Percentiles rank a stretch among this genome's conserved stretches.
These are phyloP conservation scores for Cryptoprocta ferox DNA, from an alignment of 2,797 vertebrate species.

Conservation along the genomic window DNA sequence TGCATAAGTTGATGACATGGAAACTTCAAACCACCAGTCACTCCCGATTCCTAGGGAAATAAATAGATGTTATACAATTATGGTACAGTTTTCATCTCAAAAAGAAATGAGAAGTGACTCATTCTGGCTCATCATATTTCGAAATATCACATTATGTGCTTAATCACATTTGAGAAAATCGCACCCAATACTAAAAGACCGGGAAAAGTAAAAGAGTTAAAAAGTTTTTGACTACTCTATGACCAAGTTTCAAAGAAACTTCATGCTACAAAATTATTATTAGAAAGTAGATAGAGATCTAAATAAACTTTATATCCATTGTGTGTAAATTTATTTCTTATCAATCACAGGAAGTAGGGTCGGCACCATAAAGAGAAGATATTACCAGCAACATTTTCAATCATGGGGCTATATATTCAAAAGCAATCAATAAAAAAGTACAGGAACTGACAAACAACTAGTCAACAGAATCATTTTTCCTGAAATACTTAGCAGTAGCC, in stretches of 20 bases:
- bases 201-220: not conserved
- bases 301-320: constrained; percentile 85
- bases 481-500: constrained; percentile 95
- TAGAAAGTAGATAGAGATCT: constrained; percentile 81
- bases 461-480: constrained; percentile 94
- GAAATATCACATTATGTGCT: constrained; percentile 57
- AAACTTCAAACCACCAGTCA: constrained; percentile 69
- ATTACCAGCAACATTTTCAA: constrained; percentile 93
- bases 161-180: not conserved
- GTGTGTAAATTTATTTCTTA: constrained; percentile 90
- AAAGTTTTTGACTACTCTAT: constrained; percentile 49
- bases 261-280: constrained; percentile 78
- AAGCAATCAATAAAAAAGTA: constrained; percentile 94
- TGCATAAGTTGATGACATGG: constrained; percentile 4
- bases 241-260: constrained; percentile 60
- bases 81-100: constrained; percentile 26
- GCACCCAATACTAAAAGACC: not conserved
- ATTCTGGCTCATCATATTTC: constrained; percentile 10
- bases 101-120: constrained; percentile 55
- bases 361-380: constrained; percentile 86
- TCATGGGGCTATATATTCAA: constrained; percentile 94
- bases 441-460: constrained; percentile 94
- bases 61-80: constrained; percentile 45
- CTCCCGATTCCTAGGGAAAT: constrained; percentile 21
- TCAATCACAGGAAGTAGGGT: constrained; percentile 88